Evolutionary conservation across 2,113 vertebrate genomes (phyloP), one percentile per base, ranked within the genome.

Genomic region (Osmerus eperlanus): DNA sequence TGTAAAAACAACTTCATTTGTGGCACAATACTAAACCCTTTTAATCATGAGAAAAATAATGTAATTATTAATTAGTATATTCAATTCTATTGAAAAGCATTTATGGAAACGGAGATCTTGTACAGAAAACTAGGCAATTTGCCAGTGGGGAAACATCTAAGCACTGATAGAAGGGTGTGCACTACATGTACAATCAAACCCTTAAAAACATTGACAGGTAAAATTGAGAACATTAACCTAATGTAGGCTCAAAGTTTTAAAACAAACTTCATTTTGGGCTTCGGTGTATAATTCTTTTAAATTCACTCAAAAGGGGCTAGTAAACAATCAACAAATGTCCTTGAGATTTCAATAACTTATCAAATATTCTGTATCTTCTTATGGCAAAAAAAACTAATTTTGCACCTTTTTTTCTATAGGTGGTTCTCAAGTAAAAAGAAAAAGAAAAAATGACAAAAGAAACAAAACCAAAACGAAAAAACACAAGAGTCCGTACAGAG

Each of bases 171-270:
- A 60, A 77, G 81, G 71, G 77, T 79, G 75, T 78, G 79, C 74
- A 83, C 72, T 83, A 83, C 72, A 70, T 81, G 19, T 84, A 78
- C 78, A 67, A 80, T 76, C 82, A 75, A 86, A 78, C 66, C 21
- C 28, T 70, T 51, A 36, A 21, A 73, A 78, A 81, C 2, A 82
- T 81, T 74, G 68, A 74, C 36, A 18, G 66, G 72, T 77, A 67
- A 74, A 74, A 65, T 72, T 80, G 64, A 84, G 88, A 83, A 85
- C 77, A 85, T 89, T 59, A 84, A 90, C 84, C 87, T 89, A 89
- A 90, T 90, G 88, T 88, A 89, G 86, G 88, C 78, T 90, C 85
- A 85, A 91, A 92, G 91, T 92, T 91, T 91, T 92, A 92, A 89
- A 92, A 92, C 90, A 91, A 93, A 91, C 90, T 89, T 89, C 88